Base-by-base conservation (phyloP, 2,888 invertebrate genomes). In the Nematopogon swammerdamellus region DNA sequence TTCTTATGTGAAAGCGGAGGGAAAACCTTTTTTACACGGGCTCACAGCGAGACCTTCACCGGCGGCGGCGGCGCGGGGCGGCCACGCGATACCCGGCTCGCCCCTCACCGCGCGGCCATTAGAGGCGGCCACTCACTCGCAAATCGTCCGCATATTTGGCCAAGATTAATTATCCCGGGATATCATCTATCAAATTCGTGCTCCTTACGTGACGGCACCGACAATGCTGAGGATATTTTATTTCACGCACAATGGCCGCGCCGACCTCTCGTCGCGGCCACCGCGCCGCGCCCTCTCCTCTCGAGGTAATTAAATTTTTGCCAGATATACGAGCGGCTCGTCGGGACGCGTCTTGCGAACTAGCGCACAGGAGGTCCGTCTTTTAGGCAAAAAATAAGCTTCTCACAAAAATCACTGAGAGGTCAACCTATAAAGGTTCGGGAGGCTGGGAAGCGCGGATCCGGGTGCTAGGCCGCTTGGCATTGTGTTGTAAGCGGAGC, bases 41-140 rank as follows among this genome's bases (percentile, higher is more conserved):
- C 25, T 25, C 25, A 6, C 25, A 10, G 5, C 36, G 63, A 62
- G 58, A 61, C 59, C 57, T n/a, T n/a, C n/a, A n/a, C n/a, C n/a
- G n/a, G 59, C 58, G 59, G 63, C 57, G 57, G 68, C 63, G 61
- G 60, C 63, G 68, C 65, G 65, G n/a, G n/a, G n/a, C n/a, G n/a
- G 68, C 65, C 67, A 68, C 68, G 69, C 69, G 70, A 69, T 76
- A 74, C 76, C 77, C 67, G 74, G 65, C n/a, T n/a, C n/a, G n/a
- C n/a, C n/a, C n/a, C n/a, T n/a, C n/a, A n/a, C 67, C 74, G 65
- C 70, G 68, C 72, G 62, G 70, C 73, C 77, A 76, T 77, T 79
- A 77, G 75, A 72, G 72, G 68, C 70, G 72, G 72, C 75, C 75
- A 75, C 72, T 74, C 74, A 62, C 61, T 68, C 67, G 63, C 69